Evolutionary conservation across 2,888 invertebrate species (phyloP), one percentile per base, ranked within the genome.

Genomic region (Limnephilus rhombicus): DNA sequence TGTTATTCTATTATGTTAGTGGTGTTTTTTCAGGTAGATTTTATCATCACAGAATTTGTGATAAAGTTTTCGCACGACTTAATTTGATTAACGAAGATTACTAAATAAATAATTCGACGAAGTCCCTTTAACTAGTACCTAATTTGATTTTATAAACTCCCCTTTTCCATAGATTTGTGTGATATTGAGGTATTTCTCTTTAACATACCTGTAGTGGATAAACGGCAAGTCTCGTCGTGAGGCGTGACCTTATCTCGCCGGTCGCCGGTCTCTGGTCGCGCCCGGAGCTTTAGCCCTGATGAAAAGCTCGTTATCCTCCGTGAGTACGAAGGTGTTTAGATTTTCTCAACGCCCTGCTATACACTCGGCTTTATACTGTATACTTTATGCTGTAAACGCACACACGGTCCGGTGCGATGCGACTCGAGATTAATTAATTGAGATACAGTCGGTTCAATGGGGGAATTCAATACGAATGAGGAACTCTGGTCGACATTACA

Each of bases 261-360:
- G 18, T 18, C 53, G 18, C 1, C 24, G 53, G 18, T 18, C 53
- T 5, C 1, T 3, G 18, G 18, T 24, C 24, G 53, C 53, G 18
- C 24, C 3, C n/a, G 83, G 37, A 24, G 34, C 83, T 18, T 86
- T 86, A 15, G n/a, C 49, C 82, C 82, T 29, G 29, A 90, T 90
- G 90, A 90, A 90, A 90, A 80, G 49, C 90, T 90, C 90, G 83
- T 90, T 90, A 90, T 24, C 45, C 37, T 12, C 81, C 82, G 34
- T 82, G 82, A 68, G 82, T 90, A 82, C 41, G 34, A 13, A 90
- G 82, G 45, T 37, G 90, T 90, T 82, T 37, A 80, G 90, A 90
- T 90, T 90, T 90, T 90, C 82, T 82, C 45, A 81, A 68, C 68
- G 68, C 68, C 68, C 68, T 68, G 68, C 68, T 68, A 68, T 68